Conservation (phyloP, 2,888 invertebrate species). For the Mimumesa dahlbomi region DNA sequence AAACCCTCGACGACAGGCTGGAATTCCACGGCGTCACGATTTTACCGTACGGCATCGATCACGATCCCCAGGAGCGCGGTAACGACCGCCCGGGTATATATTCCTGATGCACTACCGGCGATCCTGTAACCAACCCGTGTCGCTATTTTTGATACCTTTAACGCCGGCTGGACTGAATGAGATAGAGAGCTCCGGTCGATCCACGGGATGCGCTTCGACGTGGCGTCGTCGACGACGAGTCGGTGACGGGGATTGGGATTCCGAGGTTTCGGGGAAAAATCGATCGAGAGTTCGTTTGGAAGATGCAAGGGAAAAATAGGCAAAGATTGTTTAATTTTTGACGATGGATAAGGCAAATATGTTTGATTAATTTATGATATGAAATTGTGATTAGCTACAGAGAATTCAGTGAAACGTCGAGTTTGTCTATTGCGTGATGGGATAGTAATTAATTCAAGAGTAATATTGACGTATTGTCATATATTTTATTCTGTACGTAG, state of each 20-base stretch:
- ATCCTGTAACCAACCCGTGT: background rate
- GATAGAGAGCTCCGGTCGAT: background rate
- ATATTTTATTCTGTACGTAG: too few relatives aligned
- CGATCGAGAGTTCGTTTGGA: too few relatives aligned
- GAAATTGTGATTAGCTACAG: too few relatives aligned
- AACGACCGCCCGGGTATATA: slow-evolving; percentile 16
- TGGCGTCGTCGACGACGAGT: too few relatives aligned
- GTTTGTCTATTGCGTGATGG: too few relatives aligned
- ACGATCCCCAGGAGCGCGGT: slow-evolving; percentile 41
- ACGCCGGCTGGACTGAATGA: background rate
- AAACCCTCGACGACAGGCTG: slow-evolving; percentile 55
- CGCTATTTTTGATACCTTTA: slow-evolving; percentile 3
- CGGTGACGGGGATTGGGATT: background rate
- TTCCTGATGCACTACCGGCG: slow-evolving; percentile 20
- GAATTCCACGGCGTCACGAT: slow-evolving; percentile 55
- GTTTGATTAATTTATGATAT: too few relatives aligned
- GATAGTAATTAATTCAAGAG: too few relatives aligned
- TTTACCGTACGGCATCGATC: slow-evolving; percentile 58
- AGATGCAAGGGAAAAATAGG: too few relatives aligned
- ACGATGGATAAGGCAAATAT: too few relatives aligned
- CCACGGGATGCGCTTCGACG: background rate
- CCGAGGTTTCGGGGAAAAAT: background rate
- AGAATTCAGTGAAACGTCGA: too few relatives aligned
- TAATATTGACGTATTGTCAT: too few relatives aligned
- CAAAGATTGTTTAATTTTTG: too few relatives aligned